Conservation (phyloP, 2,797 vertebrate genomes). For the Presbytis comata region DNA sequence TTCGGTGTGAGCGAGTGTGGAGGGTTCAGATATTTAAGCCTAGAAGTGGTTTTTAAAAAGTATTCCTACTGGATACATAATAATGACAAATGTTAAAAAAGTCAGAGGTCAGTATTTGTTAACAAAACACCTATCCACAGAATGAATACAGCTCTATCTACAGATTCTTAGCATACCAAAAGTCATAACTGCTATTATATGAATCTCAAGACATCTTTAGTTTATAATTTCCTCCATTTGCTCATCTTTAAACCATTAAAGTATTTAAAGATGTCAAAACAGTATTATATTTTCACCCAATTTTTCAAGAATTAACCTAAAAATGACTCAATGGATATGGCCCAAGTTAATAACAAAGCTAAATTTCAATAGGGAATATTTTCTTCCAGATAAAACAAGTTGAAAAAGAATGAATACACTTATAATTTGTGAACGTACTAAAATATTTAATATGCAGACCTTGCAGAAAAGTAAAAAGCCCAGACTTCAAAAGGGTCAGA, state of each 20-base stretch:
- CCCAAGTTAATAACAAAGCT: slow-evolving; percentile 7
- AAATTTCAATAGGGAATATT: slow-evolving; percentile 16
- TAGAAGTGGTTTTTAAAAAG: background rate
- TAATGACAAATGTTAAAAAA: slow-evolving; percentile 27
- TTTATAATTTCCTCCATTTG: background rate
- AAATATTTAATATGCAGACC: slow-evolving; percentile 69
- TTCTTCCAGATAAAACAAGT: slow-evolving; percentile 37
- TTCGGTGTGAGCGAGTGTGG: background rate
- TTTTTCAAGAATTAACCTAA: slow-evolving; percentile 3
- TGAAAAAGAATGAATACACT: background rate
- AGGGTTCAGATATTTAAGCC: background rate
- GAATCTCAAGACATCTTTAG: background rate
- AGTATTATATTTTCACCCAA: slow-evolving; percentile 1
- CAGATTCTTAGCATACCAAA: background rate
- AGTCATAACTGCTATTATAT: background rate
- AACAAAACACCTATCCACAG: background rate
- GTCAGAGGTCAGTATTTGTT: background rate
- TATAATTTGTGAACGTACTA: slow-evolving; percentile 33
- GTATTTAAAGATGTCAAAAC: background rate
- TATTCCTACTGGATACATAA: background rate
- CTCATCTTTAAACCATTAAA: background rate
- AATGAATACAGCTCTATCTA: background rate
- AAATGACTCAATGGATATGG: background rate
- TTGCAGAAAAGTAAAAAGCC: slow-evolving; percentile 58
- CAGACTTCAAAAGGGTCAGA: slow-evolving; percentile 44